Evolutionary conservation across 30 jellyfish, hydroid and myxozoan genomes (phyloP).

Genomic region (Kudoa iwatai): DNA sequence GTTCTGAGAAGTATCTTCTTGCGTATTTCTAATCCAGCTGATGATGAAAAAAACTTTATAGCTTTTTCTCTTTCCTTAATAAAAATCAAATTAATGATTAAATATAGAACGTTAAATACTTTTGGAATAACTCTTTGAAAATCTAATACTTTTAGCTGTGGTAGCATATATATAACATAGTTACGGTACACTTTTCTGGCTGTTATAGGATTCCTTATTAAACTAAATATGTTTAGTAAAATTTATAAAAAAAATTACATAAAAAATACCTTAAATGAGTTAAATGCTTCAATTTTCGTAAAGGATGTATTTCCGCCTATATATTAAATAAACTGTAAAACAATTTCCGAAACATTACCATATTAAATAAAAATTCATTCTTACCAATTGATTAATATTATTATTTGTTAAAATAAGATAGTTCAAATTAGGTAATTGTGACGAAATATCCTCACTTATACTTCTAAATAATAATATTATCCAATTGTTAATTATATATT

Average conservation of each 20-base stretch:
- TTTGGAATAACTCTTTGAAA: neutral
- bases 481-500: too few relatives aligned
- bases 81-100: too few relatives aligned
- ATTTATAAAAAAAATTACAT: neutral
- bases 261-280: conserved; percentile 8
- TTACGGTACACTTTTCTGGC: conserved; percentile 19
- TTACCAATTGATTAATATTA: conserved; percentile 33
- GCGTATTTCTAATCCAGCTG: too few relatives aligned
- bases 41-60: too few relatives aligned
- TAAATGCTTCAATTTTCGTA: conserved; percentile 11
- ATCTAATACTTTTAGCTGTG: conserved; percentile 5
- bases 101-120: neutral
- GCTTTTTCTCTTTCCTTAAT: too few relatives aligned
- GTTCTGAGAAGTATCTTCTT: too few relatives aligned
- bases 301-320: conserved; percentile 50
- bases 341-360: neutral
- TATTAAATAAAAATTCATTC: conserved; percentile 1
- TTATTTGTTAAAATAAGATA: conserved; percentile 38
- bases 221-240: conserved; percentile 2
- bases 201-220: conserved; percentile 50
- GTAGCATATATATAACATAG: conserved; percentile 19
- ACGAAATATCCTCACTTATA: too few relatives aligned
- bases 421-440: conserved; percentile 29
- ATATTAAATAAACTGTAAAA: conserved; percentile 1
- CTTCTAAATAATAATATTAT: too few relatives aligned